Evolutionary conservation across 2,888 invertebrate species (phyloP), one percentile per base, ranked within the genome.

Genomic region (Calliopum simillimum): DNA sequence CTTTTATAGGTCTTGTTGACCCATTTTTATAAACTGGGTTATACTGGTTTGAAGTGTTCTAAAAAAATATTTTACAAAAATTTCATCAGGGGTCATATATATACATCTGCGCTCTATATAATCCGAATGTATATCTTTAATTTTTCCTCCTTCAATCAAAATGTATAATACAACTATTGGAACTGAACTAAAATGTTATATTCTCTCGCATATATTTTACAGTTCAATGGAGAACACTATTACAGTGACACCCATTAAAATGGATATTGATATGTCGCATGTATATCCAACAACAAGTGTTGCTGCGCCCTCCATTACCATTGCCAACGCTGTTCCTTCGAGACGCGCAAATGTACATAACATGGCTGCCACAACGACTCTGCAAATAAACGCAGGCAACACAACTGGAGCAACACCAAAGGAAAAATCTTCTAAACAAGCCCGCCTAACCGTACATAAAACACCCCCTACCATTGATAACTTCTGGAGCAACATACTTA

Each of bases 401-500:
- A 43, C 63, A 43, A 55, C 70, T 5, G 75, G 72, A n/a, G 62
- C 75, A 1, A 63, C 70, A 68, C 71, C 78, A 8, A 83, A 82
- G 71, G 81, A 81, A 41, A 82, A 81, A 63, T 55, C 76, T 4
- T 59, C 76, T 4, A 77, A 77, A 65, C 76, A 75, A 2, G 72
- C 78, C 2, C 77, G 82, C 5, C 33, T 67, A 33, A 64, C 71
- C 4, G 78, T 76, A 51, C 79, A 81, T 0, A 85, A 81, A 53
- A 83, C 84, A 41, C 84, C 83, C 13, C 84, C 85, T 75, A 91
- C 91, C 1, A 87, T 96, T 63, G 90, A 91, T 72, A 90, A 91
- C 72, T 97, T 96, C 85, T 97, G 96, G 96, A 89, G 90, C 0
- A 93, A 92, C 81, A 91, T 93, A 71, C 89, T 91, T 72, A 93